Evolutionary conservation across 2,797 vertebrate genomes (phyloP).

Genomic region (Fistularia commersonii): DNA sequence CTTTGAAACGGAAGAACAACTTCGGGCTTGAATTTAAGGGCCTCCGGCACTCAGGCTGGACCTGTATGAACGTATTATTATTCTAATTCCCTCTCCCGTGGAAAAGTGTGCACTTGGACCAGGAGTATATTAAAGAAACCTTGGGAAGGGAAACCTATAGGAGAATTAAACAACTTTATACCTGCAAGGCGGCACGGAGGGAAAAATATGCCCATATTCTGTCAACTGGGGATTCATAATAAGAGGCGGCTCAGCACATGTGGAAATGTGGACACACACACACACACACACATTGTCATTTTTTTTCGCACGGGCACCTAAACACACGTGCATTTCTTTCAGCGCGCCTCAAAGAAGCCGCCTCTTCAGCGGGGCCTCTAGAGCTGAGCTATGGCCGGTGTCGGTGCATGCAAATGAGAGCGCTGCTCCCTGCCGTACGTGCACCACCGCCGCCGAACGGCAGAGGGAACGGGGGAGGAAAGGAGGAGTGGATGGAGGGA

Average conservation of each 20-base stretch:
- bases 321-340: slow-evolving; percentile 45
- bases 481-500: slow-evolving; percentile 12
- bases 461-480: slow-evolving; percentile 18
- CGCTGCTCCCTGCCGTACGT: slow-evolving; percentile 12
- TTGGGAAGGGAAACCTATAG: slow-evolving; percentile 32
- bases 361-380: slow-evolving; percentile 75
- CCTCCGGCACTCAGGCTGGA: too few species aligned
- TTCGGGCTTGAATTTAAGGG: too few species aligned
- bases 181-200: slow-evolving; percentile 8
- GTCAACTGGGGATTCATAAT: slow-evolving; percentile 38
- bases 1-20: too few species aligned
- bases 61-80: too few species aligned
- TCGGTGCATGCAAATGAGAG: slow-evolving; percentile 75
- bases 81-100: too few species aligned
- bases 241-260: slow-evolving; percentile 8
- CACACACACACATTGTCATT: too few species aligned
- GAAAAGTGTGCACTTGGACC: not conserved
- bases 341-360: slow-evolving; percentile 66
- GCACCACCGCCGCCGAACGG: slow-evolving; percentile 27
- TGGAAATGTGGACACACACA: slow-evolving; percentile 20
- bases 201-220: slow-evolving; percentile 17
- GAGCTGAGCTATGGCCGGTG: slow-evolving; percentile 66
- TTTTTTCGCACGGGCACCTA: slow-evolving; percentile 8
- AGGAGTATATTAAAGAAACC: slow-evolving; percentile 36
- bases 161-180: slow-evolving; percentile 38